Base-by-base conservation (phyloP, 1,140 invertebrate species). In the Eurosta solidaginis region DNA sequence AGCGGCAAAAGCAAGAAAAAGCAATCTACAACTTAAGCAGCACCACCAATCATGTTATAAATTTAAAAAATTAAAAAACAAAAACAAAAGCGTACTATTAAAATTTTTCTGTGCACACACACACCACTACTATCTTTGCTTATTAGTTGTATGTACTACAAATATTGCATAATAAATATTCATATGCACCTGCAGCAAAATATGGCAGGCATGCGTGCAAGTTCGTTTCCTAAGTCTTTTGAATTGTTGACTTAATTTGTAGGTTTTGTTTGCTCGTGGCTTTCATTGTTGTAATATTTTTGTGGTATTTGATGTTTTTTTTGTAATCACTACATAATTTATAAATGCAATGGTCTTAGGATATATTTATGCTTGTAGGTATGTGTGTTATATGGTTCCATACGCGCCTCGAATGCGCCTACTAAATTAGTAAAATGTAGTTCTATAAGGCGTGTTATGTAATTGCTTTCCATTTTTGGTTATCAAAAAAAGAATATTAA, bases 211-310 rank as follows among this genome's bases (percentile, higher is more conserved):
- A 68, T 36, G 59, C 59, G 59, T 4, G 6, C 59, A 33, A 40
- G 59, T 68, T 68, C 59, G 59, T 40, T 68, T n/a, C 59, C 33
- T 22, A 33, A 68, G 33, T 68, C 59, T 36, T 68, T 68, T 68
- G 33, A 40, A 40, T 33, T 68, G 59, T 33, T 68, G 36, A 40
- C n/a, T 68, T 40, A 68, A 68, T 40, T 68, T 40, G 33, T 40
- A 40, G 3, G n/a, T n/a, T n/a, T n/a, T n/a, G n/a, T n/a, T 68
- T 40, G 45, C 45, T 47, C 29, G 17, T 59, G 29, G 25, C 27
- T 42, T 68, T 17, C n/a, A 54, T 25, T 25, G 27, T 36, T 42
- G n/a, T n/a, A 20, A 68, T 20, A 42, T 22, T 68, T 68, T 40
- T 68, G 33, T 9, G 59, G 33, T 3, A n/a, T 68, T 42, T 10